phyloP scores from a whole-genome alignment of 30 jellyfish, hydroid and myxozoan genomes.

The Clytia hemisphaerica region DNA sequence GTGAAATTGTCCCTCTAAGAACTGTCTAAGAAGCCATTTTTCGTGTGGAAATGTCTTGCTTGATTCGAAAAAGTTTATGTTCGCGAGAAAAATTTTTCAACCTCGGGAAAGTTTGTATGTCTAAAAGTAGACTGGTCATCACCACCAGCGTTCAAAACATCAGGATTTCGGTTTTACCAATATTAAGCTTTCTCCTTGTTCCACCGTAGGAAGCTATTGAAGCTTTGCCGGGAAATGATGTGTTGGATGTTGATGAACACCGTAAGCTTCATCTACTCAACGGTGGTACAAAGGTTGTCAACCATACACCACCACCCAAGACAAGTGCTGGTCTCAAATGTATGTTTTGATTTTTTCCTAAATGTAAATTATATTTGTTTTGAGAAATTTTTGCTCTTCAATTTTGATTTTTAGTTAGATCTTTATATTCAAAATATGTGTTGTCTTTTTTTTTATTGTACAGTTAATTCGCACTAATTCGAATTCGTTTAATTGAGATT shows the following conservation, averaged over 20 bases:
- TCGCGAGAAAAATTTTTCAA: too few relatives aligned
- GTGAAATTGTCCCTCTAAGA: too few relatives aligned
- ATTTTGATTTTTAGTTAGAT: background rate
- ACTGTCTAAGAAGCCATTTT: too few relatives aligned
- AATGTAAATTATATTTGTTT: background rate
- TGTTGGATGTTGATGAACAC: conserved; percentile 56
- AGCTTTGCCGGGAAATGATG: conserved; percentile 52
- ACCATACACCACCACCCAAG: conserved; percentile 91
- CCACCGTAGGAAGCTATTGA: conserved; percentile 80
- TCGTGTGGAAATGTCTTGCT: too few relatives aligned
- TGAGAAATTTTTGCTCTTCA: background rate
- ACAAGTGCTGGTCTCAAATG: conserved; percentile 85
- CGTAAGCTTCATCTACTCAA: conserved; percentile 68
- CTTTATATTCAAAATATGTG: background rate
- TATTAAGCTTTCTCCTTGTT: background rate
- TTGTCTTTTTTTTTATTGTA: background rate
- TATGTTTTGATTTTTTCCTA: background rate
- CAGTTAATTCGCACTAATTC: too few relatives aligned
- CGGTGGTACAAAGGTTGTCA: conserved; percentile 93
- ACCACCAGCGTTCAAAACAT: background rate
- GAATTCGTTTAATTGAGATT: too few relatives aligned
- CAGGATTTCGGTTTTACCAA: background rate
- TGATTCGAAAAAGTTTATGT: too few relatives aligned
- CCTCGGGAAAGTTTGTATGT: too few relatives aligned
- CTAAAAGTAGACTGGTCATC: too few relatives aligned